A percentile compares a stretch with the other conserved stretches of the same genome.
Evolutionary conservation across 2,888 invertebrate genomes (phyloP).

Genomic region (Ennomos quercinarius): DNA sequence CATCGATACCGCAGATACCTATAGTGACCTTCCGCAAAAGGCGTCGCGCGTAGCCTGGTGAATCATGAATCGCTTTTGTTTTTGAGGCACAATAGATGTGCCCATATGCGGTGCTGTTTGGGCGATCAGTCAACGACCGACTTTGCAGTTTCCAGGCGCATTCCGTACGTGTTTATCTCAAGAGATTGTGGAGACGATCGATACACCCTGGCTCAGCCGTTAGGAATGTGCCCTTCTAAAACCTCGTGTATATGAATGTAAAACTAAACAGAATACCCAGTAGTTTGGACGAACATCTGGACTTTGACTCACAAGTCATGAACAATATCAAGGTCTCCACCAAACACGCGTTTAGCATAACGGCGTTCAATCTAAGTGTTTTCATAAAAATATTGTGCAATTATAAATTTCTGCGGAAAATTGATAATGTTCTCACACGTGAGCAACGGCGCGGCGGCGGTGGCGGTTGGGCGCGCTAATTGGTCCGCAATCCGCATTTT

Average conservation of each 20-base stretch:
- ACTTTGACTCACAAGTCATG: too few species aligned
- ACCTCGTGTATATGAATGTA: slow-evolving; percentile 37
- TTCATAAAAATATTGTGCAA: slow-evolving; percentile 52
- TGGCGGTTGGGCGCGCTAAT: slow-evolving; percentile 55
- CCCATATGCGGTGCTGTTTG: slow-evolving; percentile 56
- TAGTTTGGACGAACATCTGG: too few species aligned
- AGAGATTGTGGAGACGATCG: slow-evolving; percentile 66
- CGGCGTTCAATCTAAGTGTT: slow-evolving; percentile 46
- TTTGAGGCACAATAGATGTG: slow-evolving; percentile 60
- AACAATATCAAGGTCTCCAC: slow-evolving; percentile 12
- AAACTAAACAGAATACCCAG: too few species aligned
- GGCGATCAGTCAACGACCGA: slow-evolving; percentile 72
- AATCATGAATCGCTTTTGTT: slow-evolving; percentile 66
- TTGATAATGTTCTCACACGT: slow-evolving; percentile 57
- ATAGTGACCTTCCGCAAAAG: slow-evolving; percentile 71
- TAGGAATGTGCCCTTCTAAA: slow-evolving; percentile 54
- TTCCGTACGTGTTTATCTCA: slow-evolving; percentile 65
- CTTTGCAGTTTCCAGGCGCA: slow-evolving; percentile 58
- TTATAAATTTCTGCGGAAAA: slow-evolving; percentile 60
- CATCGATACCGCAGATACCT: slow-evolving; percentile 21
- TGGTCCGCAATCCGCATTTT: slow-evolving; percentile 56
- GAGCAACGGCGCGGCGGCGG: slow-evolving; percentile 34
- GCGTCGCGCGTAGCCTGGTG: slow-evolving; percentile 60
- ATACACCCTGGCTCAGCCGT: slow-evolving; percentile 67
- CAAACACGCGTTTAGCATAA: slow-evolving; percentile 41